phyloP scores from a whole-genome alignment of 1,140 invertebrate genomes.

The Pinna nobilis region DNA sequence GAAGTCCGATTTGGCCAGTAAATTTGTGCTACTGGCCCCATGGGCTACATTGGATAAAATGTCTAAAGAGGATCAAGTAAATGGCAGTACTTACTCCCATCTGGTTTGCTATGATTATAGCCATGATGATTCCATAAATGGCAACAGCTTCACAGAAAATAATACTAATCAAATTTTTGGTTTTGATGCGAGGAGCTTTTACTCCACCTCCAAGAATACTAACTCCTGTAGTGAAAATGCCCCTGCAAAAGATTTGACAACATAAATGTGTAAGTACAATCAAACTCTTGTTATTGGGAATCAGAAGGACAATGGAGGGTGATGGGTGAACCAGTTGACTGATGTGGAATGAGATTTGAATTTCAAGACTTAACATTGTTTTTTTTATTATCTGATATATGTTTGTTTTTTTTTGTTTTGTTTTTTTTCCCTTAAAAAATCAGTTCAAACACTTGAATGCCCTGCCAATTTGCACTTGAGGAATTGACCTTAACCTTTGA shows the following conservation, averaged over 20 bases:
- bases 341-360: too few relatives aligned
- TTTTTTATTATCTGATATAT: background rate
- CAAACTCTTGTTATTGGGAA: background rate
- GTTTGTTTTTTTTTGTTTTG: background rate
- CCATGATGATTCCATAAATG: constrained; percentile 99
- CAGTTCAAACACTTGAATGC: too few relatives aligned
- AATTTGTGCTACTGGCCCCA: too few relatives aligned
- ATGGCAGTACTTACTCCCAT: constrained; percentile 78
- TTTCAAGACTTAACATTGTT: background rate
- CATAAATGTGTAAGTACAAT: constrained; percentile 16
- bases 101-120: constrained; percentile 93
- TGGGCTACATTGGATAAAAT: background rate
- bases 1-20: too few relatives aligned
- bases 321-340: too few relatives aligned
- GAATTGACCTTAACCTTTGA: too few relatives aligned
- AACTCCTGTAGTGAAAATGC: constrained; percentile 96
- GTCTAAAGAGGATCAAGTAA: background rate
- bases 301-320: too few relatives aligned
- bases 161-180: constrained; percentile 99
- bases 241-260: constrained; percentile 75
- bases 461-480: too few relatives aligned
- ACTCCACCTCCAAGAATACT: constrained; percentile 98
- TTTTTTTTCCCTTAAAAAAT: background rate
- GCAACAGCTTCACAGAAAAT: constrained; percentile 99
- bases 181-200: constrained; percentile 98